phyloP scores from a whole-genome alignment of 2,888 invertebrate genomes.

The Cecidostiba fungosa region DNA sequence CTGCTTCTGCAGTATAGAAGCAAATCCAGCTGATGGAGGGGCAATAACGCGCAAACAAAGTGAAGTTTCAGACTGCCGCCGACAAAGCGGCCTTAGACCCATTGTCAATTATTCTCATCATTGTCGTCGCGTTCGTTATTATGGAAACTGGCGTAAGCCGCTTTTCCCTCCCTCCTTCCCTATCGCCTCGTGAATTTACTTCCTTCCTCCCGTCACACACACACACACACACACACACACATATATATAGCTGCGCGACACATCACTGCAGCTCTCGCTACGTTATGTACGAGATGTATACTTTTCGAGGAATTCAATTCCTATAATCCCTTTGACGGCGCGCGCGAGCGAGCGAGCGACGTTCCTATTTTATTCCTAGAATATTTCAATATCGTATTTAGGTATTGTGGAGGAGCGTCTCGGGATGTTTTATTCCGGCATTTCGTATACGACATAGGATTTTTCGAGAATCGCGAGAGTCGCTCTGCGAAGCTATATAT shows the following conservation, averaged over 20 bases:
- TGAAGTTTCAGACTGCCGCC: slow-evolving; percentile 28
- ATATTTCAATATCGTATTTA: slow-evolving; percentile 14
- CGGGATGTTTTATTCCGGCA: slow-evolving; percentile 13
- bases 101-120: slow-evolving; percentile 61
- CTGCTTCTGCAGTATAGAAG: no score
- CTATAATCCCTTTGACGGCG: slow-evolving; percentile 19
- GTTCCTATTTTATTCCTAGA: slow-evolving; percentile 9
- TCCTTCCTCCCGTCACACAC: neutral
- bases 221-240: neutral
- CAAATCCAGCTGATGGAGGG: slow-evolving; percentile 52
- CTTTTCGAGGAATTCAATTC: slow-evolving; percentile 21
- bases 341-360: neutral
- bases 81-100: slow-evolving; percentile 52
- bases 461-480: slow-evolving; percentile 1
- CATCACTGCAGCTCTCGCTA: neutral
- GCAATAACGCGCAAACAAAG: slow-evolving; percentile 57
- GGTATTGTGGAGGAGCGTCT: neutral
- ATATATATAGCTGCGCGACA: neutral
- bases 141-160: slow-evolving; percentile 57
- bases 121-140: slow-evolving; percentile 52
- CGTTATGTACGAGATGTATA: slow-evolving; percentile 5
- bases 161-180: slow-evolving; percentile 29
- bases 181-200: neutral
- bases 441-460: neutral
- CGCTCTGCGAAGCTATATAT: neutral